phyloP scores from a whole-genome alignment of 2,888 invertebrate species.

The Chloroclystis v-ata region DNA sequence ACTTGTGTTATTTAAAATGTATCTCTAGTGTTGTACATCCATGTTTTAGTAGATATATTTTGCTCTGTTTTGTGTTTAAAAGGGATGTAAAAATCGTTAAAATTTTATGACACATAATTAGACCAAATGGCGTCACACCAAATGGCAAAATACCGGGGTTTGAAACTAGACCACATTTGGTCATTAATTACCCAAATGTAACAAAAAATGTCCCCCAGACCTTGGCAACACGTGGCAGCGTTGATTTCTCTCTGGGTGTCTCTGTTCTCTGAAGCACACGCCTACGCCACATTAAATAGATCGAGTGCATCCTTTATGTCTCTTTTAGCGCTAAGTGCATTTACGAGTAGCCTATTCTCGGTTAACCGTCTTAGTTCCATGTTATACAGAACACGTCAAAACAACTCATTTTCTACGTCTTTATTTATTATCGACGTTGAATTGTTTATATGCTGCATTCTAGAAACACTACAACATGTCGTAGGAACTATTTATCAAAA shows the following conservation, averaged over 20 bases:
- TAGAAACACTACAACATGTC: neutral
- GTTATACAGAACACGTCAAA: slow-evolving; percentile 8
- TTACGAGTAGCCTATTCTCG: slow-evolving; percentile 60
- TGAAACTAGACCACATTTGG: slow-evolving; percentile 25
- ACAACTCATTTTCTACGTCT: slow-evolving; percentile 1
- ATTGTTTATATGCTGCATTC: slow-evolving; percentile 1
- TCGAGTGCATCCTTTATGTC: slow-evolving; percentile 69
- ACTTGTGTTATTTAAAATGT: slow-evolving; percentile 41
- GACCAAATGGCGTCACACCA: neutral
- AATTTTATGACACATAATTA: slow-evolving; percentile 14
- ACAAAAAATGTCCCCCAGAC: slow-evolving; percentile 29
- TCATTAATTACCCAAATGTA: slow-evolving; percentile 27
- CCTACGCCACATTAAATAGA: slow-evolving; percentile 66
- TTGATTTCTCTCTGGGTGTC: slow-evolving; percentile 25
- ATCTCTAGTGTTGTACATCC: slow-evolving; percentile 23
- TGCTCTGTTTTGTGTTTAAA: neutral
- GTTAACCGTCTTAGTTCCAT: slow-evolving; percentile 22
- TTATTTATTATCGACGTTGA: slow-evolving; percentile 42
- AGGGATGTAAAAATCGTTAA: slow-evolving; percentile 2
- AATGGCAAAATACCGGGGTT: slow-evolving; percentile 6
- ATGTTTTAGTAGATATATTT: slow-evolving; percentile 7
- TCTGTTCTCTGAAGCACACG: slow-evolving; percentile 33
- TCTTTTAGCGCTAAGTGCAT: slow-evolving; percentile 68
- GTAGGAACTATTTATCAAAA: neutral
- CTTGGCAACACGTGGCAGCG: slow-evolving; percentile 33